Percentiles rank a stretch among this genome's conserved stretches.
Evolutionary conservation across 1,140 invertebrate genomes (phyloP).

Genomic region (Drosophila pruinosa): DNA sequence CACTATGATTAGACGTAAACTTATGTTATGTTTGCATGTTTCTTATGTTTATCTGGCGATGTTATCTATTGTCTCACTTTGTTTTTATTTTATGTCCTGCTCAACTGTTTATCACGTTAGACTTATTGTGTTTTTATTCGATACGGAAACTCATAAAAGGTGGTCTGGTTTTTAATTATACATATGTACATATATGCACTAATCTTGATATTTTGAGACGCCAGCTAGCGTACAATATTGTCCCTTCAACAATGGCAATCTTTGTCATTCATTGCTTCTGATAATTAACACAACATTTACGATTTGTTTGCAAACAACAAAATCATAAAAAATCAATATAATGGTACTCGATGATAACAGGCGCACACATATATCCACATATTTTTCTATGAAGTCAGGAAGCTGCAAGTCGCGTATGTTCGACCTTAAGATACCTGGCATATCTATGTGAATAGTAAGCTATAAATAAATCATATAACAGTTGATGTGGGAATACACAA

Average conservation of each 20-base stretch:
- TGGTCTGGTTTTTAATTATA: neutral
- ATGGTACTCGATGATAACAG: neutral
- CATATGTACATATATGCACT: no score
- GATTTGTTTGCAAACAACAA: slow-evolving; percentile 52
- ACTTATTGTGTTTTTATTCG: neutral
- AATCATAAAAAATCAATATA: slow-evolving; percentile 40
- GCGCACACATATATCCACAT: neutral
- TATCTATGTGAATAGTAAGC: no score
- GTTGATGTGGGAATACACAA: no score
- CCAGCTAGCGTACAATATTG: neutral
- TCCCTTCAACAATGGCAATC: slow-evolving; percentile 14
- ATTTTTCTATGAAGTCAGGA: neutral
- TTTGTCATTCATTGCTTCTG: slow-evolving; percentile 51
- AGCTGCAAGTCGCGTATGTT: neutral
- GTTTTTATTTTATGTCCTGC: neutral
- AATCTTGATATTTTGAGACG: slow-evolving; percentile 35
- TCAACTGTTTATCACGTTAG: neutral
- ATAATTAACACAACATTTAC: slow-evolving; percentile 46
- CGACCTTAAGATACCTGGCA: neutral
- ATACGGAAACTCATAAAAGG: neutral
- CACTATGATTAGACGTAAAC: neutral
- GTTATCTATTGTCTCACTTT: neutral
- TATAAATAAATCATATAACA: no score
- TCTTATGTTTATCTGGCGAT: neutral
- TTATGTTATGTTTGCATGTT: neutral